These are phyloP conservation scores for Cephus pygmeus DNA, from an alignment of 2,888 invertebrate species.

Conservation along the genomic window DNA sequence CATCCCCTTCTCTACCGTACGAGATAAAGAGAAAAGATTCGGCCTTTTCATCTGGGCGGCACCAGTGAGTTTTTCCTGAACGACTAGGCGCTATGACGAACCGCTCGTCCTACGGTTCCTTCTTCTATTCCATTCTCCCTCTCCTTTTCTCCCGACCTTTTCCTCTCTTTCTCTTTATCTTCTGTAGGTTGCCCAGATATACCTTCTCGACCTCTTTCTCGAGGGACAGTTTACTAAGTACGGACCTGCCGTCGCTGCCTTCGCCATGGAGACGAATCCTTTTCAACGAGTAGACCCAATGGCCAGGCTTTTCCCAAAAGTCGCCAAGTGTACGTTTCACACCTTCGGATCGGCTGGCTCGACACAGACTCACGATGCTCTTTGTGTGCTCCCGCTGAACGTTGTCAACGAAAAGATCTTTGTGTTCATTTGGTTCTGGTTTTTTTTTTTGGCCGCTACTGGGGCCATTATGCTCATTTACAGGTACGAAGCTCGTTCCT, in stretches of 20 bases:
- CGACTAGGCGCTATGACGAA: too few relatives aligned
- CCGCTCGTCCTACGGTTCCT: not conserved
- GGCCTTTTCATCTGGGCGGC: too few relatives aligned
- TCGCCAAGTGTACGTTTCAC: conserved; percentile 74
- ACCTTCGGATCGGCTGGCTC: conserved; percentile 73
- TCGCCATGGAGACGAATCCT: conserved; percentile 66
- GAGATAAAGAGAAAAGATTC: not conserved
- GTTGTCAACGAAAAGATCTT: conserved; percentile 85
- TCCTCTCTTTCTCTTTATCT: conserved; percentile 3
- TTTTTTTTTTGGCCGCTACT: conserved; percentile 73
- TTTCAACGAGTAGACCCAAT: conserved; percentile 73
- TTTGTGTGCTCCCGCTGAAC: conserved; percentile 82
- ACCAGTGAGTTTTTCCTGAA: too few relatives aligned
- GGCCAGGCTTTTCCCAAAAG: conserved; percentile 76
- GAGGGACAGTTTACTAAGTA: conserved; percentile 73
- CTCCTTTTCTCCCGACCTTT: conserved; percentile 4
- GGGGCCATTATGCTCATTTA: conserved; percentile 76
- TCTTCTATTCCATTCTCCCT: conserved; percentile 1
- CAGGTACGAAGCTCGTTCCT: conserved; percentile 58
- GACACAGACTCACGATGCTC: conserved; percentile 70
- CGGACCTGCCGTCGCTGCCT: conserved; percentile 69
- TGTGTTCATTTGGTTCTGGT: conserved; percentile 81
- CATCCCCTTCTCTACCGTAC: not conserved
- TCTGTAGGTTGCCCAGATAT: conserved; percentile 76
- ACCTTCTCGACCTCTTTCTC: conserved; percentile 75